Evolutionary conservation across 2,113 vertebrate genomes (phyloP), one percentile per base, ranked within the genome.

Genomic region (Cyprinodon tularosa): DNA sequence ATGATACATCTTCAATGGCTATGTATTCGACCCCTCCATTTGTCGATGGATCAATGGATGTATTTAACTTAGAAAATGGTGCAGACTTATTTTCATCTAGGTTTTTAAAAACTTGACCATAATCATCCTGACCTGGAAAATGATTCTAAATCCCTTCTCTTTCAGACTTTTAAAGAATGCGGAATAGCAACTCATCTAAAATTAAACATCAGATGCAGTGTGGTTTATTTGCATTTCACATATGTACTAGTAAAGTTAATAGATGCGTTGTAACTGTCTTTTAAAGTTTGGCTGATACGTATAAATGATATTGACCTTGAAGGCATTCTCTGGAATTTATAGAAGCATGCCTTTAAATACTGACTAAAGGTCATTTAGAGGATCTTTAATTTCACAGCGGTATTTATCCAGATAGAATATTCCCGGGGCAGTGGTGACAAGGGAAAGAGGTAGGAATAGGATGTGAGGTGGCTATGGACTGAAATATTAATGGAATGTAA

Each of bases 401-500:
- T 89, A 92, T 91, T 89, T 89, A 89, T 89, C 80, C 84, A 71
- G 85, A 88, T 86, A 91, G 91, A 93, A 90, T 90, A 84, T 91
- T 86, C 77, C 77, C 73, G 50, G 77, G 74, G 87, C 89, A 74
- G 78, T 76, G 69, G 73, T 53, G 81, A 66, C 68, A 40, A 84
- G 78, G 84, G 50, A 65, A 72, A 36, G 71, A 74, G 66, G 66
- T 63, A 17, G 15, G 47, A n/a, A 29, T 36, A 40, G 47, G 62
- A 45, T 20, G 45, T 17, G 22, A 14, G 40, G 14, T 57, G 67
- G 77, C 22, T 36, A 36, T 15, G 37, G 73, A 66, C 78, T 94
- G 64, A 93, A 94, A 94, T 93, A 93, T 94, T 93, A 88, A 94
- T 93, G 83, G 84, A 78, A 84, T 72, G 80, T 77, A 90, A 91